These are phyloP conservation scores for Limnodromus scolopaceus DNA, from an alignment of 2,797 vertebrate species.

Conservation along the genomic window DNA sequence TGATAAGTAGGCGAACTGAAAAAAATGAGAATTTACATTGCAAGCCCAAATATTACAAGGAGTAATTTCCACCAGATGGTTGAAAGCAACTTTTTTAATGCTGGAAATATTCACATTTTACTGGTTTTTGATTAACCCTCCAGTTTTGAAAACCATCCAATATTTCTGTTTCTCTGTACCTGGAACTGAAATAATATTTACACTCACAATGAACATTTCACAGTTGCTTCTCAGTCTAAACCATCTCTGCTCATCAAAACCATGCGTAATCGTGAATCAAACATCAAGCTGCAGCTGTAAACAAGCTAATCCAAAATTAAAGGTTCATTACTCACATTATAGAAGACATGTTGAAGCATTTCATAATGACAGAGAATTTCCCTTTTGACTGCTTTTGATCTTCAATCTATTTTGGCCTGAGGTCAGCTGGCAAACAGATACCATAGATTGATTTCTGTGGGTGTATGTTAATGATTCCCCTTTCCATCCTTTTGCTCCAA, in stretches of 20 bases:
- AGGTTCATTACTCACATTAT: conserved; percentile 72
- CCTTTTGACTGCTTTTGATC: conserved; percentile 68
- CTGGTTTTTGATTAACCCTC: not conserved
- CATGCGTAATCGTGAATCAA: conserved; percentile 20
- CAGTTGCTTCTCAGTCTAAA: conserved; percentile 20
- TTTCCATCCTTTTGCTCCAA: conserved; percentile 48
- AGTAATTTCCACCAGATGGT: not conserved
- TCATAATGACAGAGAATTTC: conserved; percentile 57
- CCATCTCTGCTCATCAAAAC: conserved; percentile 32
- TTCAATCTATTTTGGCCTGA: conserved; percentile 73
- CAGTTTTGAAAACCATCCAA: not conserved
- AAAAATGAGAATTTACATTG: not conserved
- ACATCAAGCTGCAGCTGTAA: conserved; percentile 62
- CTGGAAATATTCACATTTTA: not conserved
- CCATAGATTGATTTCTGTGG: conserved; percentile 55
- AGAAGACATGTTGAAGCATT: conserved; percentile 35
- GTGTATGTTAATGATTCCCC: conserved; percentile 60
- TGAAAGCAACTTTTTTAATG: not conserved
- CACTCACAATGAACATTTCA: conserved; percentile 39
- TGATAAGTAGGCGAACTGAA: not conserved
- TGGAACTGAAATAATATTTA: conserved; percentile 54
- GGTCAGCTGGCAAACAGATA: conserved; percentile 69
- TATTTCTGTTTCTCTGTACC: not conserved
- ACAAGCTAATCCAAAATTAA: conserved; percentile 65
- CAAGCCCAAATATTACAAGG: not conserved